These are phyloP conservation scores for Rhyzopertha dominica DNA, from an alignment of 1,140 invertebrate species.

Conservation along the genomic window DNA sequence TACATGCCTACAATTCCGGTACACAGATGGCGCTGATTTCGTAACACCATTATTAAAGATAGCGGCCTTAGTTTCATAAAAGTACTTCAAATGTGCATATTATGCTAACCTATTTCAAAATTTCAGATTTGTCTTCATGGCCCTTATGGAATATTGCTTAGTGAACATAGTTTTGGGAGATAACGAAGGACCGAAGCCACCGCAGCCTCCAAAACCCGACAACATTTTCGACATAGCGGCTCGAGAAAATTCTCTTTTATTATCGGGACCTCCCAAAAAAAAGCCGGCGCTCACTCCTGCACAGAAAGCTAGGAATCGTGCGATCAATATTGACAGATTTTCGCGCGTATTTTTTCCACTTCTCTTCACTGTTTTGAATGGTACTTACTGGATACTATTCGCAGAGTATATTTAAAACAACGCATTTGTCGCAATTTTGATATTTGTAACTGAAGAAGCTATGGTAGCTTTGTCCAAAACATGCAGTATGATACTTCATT, in stretches of 20 bases:
- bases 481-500: no score
- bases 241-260: constrained; percentile 33
- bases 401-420: constrained; percentile 68
- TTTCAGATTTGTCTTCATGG: constrained; percentile 82
- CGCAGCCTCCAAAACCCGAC: constrained; percentile 47
- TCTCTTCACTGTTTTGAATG: constrained; percentile 78
- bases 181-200: constrained; percentile 55
- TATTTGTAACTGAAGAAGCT: no score
- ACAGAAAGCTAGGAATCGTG: constrained; percentile 64
- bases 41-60: no score
- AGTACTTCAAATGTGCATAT: no score
- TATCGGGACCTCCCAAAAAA: constrained; percentile 17
- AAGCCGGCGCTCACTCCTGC: constrained; percentile 46
- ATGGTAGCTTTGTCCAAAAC: no score
- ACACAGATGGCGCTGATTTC: no score
- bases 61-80: no score
- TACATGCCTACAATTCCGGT: no score
- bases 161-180: constrained; percentile 85
- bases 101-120: no score
- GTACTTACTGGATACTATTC: constrained; percentile 86
- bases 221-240: constrained; percentile 53
- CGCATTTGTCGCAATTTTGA: background rate
- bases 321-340: constrained; percentile 79
- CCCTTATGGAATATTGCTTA: constrained; percentile 88
- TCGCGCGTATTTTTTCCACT: constrained; percentile 83